Conservation (phyloP, 2,113 vertebrate genomes). For the Conger conger region DNA sequence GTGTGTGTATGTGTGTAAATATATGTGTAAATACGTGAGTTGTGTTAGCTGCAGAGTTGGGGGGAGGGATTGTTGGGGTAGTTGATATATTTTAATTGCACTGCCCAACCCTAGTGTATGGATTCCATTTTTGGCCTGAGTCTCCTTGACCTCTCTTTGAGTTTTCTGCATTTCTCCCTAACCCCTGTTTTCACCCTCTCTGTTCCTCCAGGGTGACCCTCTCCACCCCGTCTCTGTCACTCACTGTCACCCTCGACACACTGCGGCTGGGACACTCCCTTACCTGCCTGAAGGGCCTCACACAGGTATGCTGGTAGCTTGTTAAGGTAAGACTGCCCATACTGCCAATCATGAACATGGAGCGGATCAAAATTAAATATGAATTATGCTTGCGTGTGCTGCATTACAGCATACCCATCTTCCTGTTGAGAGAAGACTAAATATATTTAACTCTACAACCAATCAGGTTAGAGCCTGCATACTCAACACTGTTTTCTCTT, state of each 20-base stretch:
- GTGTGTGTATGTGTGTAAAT: too few species aligned
- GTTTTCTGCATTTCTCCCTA: conserved; percentile 86
- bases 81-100: conserved; percentile 89
- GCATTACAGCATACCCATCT: too few species aligned
- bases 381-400: too few species aligned
- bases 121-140: conserved; percentile 98
- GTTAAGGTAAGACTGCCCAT: conserved; percentile 83
- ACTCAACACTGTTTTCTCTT: too few species aligned
- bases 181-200: conserved; percentile 47
- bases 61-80: too few species aligned
- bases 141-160: conserved; percentile 94
- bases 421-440: too few species aligned
- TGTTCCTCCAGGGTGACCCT: neutral
- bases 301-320: conserved; percentile 96
- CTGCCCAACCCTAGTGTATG: conserved; percentile 74
- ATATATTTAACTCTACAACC: too few species aligned
- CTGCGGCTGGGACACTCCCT: neutral
- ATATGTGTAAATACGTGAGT: too few species aligned
- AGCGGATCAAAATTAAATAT: too few species aligned
- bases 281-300: conserved; percentile 80
- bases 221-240: neutral
- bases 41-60: too few species aligned
- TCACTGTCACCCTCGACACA: neutral
- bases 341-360: conserved; percentile 27
- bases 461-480: too few species aligned